Conservation (phyloP, 2,797 vertebrate species). For the Acipenser transmontanus region DNA sequence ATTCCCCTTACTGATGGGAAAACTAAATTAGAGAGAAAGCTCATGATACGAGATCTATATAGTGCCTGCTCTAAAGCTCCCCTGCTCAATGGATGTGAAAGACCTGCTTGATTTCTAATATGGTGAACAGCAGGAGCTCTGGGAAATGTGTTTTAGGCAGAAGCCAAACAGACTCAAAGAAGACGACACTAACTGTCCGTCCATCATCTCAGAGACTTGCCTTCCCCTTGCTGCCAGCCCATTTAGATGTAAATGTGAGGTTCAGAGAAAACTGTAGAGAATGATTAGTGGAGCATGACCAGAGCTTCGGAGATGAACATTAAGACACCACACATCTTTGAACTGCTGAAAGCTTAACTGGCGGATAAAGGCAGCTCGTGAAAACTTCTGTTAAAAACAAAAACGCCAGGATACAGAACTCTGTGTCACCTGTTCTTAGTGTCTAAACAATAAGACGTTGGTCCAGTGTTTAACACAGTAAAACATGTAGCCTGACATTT, state of each 20-base stretch:
- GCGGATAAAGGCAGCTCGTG: slow-evolving; percentile 1
- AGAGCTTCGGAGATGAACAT: not conserved
- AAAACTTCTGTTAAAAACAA: slow-evolving; percentile 3
- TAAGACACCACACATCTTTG: not conserved
- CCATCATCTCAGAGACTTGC: not conserved
- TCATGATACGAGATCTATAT: slow-evolving; percentile 28
- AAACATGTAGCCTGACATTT: not conserved
- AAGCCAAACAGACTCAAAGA: slow-evolving; percentile 9
- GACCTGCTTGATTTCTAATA: slow-evolving; percentile 19
- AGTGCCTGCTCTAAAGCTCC: slow-evolving; percentile 21
- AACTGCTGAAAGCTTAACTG: not conserved
- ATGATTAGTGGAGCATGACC: not conserved
- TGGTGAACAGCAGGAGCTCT: slow-evolving; percentile 26
- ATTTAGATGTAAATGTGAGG: slow-evolving; percentile 7
- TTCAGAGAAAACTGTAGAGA: slow-evolving; percentile 2
- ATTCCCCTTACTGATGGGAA: slow-evolving; percentile 21
- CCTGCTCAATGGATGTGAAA: slow-evolving; percentile 24
- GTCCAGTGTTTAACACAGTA: not conserved
- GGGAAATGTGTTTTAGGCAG: slow-evolving; percentile 23
- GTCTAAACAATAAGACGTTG: not conserved
- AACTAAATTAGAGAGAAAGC: slow-evolving; percentile 27
- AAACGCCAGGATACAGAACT: not conserved
- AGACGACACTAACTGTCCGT: not conserved
- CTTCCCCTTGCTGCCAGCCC: slow-evolving; percentile 1
- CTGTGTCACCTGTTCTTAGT: slow-evolving; percentile 7